A percentile compares a stretch with the other conserved stretches of the same genome.
Evolutionary conservation across 2,888 invertebrate species (phyloP).

Genomic region (Pammene aurita): DNA sequence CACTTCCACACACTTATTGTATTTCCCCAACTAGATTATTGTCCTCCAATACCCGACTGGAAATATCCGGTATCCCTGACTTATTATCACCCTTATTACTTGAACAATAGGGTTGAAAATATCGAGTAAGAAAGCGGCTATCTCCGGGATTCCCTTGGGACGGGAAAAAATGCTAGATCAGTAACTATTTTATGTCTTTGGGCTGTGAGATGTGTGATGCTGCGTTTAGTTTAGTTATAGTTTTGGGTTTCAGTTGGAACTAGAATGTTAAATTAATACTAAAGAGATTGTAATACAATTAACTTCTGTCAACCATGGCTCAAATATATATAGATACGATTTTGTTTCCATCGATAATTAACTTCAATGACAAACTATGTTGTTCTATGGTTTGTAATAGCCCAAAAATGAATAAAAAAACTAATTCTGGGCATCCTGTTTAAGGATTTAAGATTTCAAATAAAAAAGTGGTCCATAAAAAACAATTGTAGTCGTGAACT

Average conservation of each 20-base stretch:
- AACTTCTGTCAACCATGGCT: too few species aligned
- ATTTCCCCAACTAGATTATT: conserved; percentile 35
- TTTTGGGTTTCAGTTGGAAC: background rate
- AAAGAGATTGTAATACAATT: too few species aligned
- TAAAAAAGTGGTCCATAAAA: too few species aligned
- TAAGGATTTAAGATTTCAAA: too few species aligned
- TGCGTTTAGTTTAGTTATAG: conserved; percentile 3
- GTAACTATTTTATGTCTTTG: conserved; percentile 43
- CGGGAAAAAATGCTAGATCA: conserved; percentile 42
- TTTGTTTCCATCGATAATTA: too few species aligned
- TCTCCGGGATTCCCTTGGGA: conserved; percentile 26
- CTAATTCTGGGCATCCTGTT: too few species aligned
- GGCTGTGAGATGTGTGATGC: conserved; percentile 35
- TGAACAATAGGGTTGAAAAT: background rate
- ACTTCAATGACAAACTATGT: too few species aligned
- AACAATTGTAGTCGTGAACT: too few species aligned
- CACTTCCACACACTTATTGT: conserved; percentile 32
- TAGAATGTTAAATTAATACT: too few species aligned
- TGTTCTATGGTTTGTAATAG: too few species aligned
- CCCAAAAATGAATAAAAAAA: too few species aligned
- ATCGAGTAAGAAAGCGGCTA: background rate
- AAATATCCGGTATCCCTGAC: conserved; percentile 19
- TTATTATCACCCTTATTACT: background rate
- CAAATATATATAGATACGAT: too few species aligned
- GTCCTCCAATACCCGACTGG: conserved; percentile 28